Evolutionary conservation across 2,888 invertebrate genomes (phyloP), one percentile per base, ranked within the genome.

Genomic region (Cepaea hortensis): DNA sequence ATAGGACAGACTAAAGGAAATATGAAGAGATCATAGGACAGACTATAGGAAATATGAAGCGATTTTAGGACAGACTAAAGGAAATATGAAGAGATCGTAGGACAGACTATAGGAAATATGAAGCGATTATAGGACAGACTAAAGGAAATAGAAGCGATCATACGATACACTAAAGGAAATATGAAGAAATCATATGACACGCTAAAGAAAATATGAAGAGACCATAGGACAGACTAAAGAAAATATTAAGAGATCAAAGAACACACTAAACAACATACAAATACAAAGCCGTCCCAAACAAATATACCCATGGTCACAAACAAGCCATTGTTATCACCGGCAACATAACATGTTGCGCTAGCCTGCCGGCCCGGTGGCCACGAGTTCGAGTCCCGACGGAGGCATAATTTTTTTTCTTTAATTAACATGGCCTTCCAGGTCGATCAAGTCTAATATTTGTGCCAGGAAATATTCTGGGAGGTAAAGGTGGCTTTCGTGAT

Each of bases 91-190:
- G 62, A 62, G 75, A 75, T n/a, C 48, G 6, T 35, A 75, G 61
- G 61, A 15, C 55, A 62, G 35, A 35, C 35, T 75, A 61, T 55
- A 79, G 48, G 55, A 68, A 68, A 35, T 70, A 35, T 55, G 46
- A 75, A 72, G 55, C 46, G 68, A 68, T 35, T 15, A 50, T 55
- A 11, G 84, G 61, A 77, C 18, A 87, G 73, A 84, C 35, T 80
- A 55, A 87, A 13, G 80, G 73, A 87, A 18, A 81, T n/a, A 84
- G 35, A 35, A 35, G 35, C 1, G 35, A 35, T 35, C 35, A 35
- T 35, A 35, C 0, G 35, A 1, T 1, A 35, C 35, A 35, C 35
- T 35, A 35, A 35, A 35, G 35, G 35, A 35, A 35, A 35, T 35
- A 35, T 35, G 35, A 35, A 35, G 35, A 35, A 1, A 35, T 35